Evolutionary conservation across 2,888 invertebrate genomes (phyloP), one percentile per base, ranked within the genome.

Genomic region (Ellobium chinense): DNA sequence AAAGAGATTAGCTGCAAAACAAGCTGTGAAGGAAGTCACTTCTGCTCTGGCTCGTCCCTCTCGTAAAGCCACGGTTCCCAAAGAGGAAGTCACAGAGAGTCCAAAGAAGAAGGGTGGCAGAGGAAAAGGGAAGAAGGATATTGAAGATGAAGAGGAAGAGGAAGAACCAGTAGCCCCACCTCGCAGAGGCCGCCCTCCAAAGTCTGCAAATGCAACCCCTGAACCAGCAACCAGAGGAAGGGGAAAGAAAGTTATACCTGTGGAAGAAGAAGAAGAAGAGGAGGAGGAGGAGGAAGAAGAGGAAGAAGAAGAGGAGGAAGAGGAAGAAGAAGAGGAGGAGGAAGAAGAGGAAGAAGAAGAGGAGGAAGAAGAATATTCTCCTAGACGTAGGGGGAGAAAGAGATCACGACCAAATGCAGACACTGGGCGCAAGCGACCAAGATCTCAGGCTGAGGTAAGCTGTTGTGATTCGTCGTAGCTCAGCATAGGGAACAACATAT

Each of bases 181-280:
- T 54, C 78, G 83, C 27, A 83, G 84, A 76, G 84, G 86, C 69
- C 85, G 87, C 7, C 81, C 85, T 37, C 80, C 72, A 58, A 82
- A 81, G 75, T 72, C 70, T 18, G 34, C 60, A 0, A 21, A 24
- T 56, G 36, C 58, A n/a, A 29, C 66, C 24, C 58, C 58, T 27
- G 73, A 29, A 39, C 7, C 36, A 60, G 14, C 36, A 37, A 46
- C 18, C 63, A 83, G 85, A 68, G 85, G 86, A 7, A 81, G 84
- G 31, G 82, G 73, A 36, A 82, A 78, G 82, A 83, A 76, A 18
- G 77, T 63, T 60, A 74, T 80, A 39, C 84, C 83, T 12, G 82
- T 81, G 27, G 83, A 65, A 60, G 69, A 78, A 18, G 81, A 72
- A 34, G 74, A 78, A 21, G 81, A 83, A 27, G 65, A 75, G 27